Evolutionary conservation across 2,888 invertebrate species (phyloP), one percentile per base, ranked within the genome.

Genomic region (Hanleya hanleyi): DNA sequence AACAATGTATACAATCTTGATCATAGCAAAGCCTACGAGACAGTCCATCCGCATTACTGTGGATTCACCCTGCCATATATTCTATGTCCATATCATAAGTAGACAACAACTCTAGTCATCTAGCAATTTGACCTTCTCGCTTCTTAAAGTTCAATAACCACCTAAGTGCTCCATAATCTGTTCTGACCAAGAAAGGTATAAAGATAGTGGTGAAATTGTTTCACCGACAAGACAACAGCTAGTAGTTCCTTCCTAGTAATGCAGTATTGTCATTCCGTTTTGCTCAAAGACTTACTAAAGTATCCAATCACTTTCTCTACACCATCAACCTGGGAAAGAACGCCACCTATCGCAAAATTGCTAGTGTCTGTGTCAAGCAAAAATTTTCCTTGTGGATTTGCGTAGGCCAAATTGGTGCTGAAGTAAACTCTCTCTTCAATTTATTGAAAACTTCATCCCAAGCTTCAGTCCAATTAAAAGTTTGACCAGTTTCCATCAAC

Each of bases 151-250:
- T 67, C n/a, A 66, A 38, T 7, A 81, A 67, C 77, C 77, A 77
- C 1, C 47, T 35, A 15, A 80, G 64, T n/a, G 79, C 70, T 29
- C 74, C 74, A 71, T 81, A 75, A 66, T 80, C 78, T n/a, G 72
- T 74, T 6, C 71, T 15, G n/a, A 77, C 35, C n/a, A 50, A 26
- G 49, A 75, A 69, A 1, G 66, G 32, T 29, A 61, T 75, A 78
- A 7, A 79, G 37, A 69, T 76, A 76, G 29, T 50, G 67, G 18
- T 74, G 74, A 61, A 78, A 78, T 32, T 79, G 68, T 66, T 69
- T 67, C 3, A 70, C 64, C 18, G 65, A 37, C 32, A 41, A n/a
- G 5, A 78, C 70, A 12, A 79, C 67, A 15, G 76, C 77, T 15
- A 77, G 65, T 15, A 80, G 47, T 69, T 80, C 79, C 32, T 69